Percentiles rank a stretch among this genome's conserved stretches.
phyloP scores from a whole-genome alignment of 23 tunicate genomes.

The Halocynthia roretzi region DNA sequence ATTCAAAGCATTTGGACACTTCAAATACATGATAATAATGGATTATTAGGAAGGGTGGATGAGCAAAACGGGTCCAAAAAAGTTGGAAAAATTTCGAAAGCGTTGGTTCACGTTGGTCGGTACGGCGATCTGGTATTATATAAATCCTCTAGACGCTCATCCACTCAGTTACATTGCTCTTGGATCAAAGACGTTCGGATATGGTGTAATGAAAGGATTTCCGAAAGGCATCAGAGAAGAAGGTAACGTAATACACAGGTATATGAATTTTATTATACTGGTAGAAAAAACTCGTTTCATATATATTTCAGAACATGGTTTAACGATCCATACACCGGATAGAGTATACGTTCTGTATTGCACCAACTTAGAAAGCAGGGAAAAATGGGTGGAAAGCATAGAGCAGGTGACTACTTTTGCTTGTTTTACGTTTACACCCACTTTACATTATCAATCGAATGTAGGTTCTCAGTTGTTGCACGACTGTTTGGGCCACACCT shows the following conservation, averaged over 20 bases:
- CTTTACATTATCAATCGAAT: slow-evolving; percentile 2
- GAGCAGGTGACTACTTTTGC: slow-evolving; percentile 17
- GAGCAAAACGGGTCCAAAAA: slow-evolving; percentile 85
- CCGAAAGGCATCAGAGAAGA: slow-evolving; percentile 56
- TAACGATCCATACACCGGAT: slow-evolving; percentile 83
- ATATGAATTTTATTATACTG: neutral
- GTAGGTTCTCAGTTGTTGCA: slow-evolving; percentile 42
- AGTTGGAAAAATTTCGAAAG: slow-evolving; percentile 65
- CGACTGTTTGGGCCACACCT: slow-evolving; percentile 25
- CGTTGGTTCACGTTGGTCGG: slow-evolving; percentile 77
- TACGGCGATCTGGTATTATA: slow-evolving; percentile 82
- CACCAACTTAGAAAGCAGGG: slow-evolving; percentile 26
- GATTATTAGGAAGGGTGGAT: slow-evolving; percentile 84
- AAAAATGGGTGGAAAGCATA: slow-evolving; percentile 42
- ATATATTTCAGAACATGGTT: slow-evolving; percentile 48
- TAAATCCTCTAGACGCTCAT: slow-evolving; percentile 68
- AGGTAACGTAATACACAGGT: slow-evolving; percentile 25
- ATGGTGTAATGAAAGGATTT: slow-evolving; percentile 54
- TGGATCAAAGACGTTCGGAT: slow-evolving; percentile 79
- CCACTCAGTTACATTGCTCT: slow-evolving; percentile 63
- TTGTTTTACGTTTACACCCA: neutral
- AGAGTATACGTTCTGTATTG: slow-evolving; percentile 63
- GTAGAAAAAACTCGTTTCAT: neutral
- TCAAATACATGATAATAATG: neutral
- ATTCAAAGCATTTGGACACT: neutral